Evolutionary conservation across 1,140 invertebrate genomes (phyloP).

Genomic region (Brachionus koreanus): DNA sequence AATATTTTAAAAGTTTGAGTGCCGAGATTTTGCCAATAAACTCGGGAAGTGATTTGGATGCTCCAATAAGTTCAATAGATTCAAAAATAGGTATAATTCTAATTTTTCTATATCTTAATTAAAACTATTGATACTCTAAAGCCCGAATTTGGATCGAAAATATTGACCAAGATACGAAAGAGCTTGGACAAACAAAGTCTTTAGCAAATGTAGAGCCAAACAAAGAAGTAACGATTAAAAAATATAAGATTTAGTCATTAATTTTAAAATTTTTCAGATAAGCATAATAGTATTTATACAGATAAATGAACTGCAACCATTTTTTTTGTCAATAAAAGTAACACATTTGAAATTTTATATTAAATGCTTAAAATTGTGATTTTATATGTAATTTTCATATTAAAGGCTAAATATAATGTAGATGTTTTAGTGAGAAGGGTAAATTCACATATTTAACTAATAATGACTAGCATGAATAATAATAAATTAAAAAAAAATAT

Average conservation of each 20-base stretch:
- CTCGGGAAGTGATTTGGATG: neutral
- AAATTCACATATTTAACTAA: neutral
- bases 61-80: conserved; percentile 16
- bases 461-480: neutral
- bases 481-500: neutral
- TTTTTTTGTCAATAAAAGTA: neutral
- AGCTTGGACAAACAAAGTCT: neutral
- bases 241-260: neutral
- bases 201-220: neutral
- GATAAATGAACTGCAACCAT: neutral
- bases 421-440: conserved; percentile 12
- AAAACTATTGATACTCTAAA: neutral
- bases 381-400: neutral
- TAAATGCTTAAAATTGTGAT: no score
- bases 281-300: neutral
- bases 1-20: neutral
- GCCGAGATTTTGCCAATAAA: neutral
- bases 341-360: neutral
- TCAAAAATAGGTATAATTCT: neutral
- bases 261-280: neutral
- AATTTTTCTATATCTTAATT: neutral
- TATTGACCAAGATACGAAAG: neutral
- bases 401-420: neutral
- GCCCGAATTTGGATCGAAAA: conserved; percentile 20
- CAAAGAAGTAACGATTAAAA: neutral